Evolutionary conservation across 1,140 invertebrate genomes (phyloP).

Genomic region (Orchesella cincta): DNA sequence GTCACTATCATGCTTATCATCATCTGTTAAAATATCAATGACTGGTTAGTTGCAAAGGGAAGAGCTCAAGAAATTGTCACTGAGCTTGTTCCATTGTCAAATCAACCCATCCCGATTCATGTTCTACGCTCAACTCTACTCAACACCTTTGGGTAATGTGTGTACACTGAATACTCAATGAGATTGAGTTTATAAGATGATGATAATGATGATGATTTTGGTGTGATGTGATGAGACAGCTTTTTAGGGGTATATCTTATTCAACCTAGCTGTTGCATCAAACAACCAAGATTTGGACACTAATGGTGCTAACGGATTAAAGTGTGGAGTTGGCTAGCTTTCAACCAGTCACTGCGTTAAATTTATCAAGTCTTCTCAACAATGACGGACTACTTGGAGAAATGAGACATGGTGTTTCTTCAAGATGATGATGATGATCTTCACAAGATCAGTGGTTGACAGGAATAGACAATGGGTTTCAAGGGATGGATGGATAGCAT

Average conservation of each 20-base stretch:
- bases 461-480: conserved; percentile 4
- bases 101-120: neutral
- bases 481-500: no score
- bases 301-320: conserved; percentile 1
- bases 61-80: neutral
- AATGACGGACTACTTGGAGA: neutral
- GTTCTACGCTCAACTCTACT: neutral
- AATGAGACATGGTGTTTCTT: neutral
- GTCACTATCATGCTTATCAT: neutral
- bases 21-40: neutral
- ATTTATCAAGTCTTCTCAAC: neutral
- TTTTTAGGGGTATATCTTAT: neutral
- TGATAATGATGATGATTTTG: conserved; percentile 5
- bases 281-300: conserved; percentile 12
- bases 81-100: neutral
- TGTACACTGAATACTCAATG: neutral
- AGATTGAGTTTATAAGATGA: neutral
- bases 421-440: neutral
- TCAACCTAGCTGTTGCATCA: neutral
- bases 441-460: neutral
- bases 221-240: no score
- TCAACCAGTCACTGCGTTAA: neutral
- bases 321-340: neutral
- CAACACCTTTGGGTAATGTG: neutral
- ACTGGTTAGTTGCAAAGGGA: neutral